Evolutionary conservation across 2,113 vertebrate genomes (phyloP), one percentile per base, ranked within the genome.

Genomic region (Orycteropus afer): DNA sequence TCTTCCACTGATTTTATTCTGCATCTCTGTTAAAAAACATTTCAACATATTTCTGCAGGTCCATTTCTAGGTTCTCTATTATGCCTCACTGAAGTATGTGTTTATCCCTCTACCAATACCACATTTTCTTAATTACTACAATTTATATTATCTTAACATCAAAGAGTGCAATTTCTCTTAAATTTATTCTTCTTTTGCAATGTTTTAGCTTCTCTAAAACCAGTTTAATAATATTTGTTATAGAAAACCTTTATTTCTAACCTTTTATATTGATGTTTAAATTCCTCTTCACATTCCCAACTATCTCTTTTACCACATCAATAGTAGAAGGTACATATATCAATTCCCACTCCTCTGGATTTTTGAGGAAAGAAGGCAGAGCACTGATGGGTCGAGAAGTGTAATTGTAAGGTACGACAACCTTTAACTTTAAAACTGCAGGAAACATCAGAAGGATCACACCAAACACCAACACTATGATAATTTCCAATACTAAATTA

Each of bases 181-280:
- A 86, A n/a, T 55, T 86, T 71, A 87, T 77, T 93, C 23, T 86
- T 77, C 76, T 69, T 65, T 77, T 25, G 32, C 51, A 82, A 76
- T 20, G 82, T 45, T 95, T 79, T 85, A 86, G 6, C 9, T 69
- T 57, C n/a, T 74, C 80, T 40, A 87, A 85, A 94, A 83, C 17
- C 0, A 34, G 63, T 25, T 67, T 78, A 79, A 27, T 42, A 69
- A 55, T 69, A 53, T 83, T 7, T 61, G 83, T 86, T 92, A 78
- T 17, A 86, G 49, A 82, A 97, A 96, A 83, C 8, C 53, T 95
- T 89, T 80, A 84, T 80, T 51, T 87, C 95, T 90, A 90, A 96
- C 95, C 95, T 97, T 84, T 94, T 77, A 96, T 45, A 81, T 23
- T 97, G 81, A 79, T 90, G 78, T 97, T 97, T 73, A 97, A 86